phyloP scores from a whole-genome alignment of 1,140 invertebrate species.

The Drosophila nigromelanica region DNA sequence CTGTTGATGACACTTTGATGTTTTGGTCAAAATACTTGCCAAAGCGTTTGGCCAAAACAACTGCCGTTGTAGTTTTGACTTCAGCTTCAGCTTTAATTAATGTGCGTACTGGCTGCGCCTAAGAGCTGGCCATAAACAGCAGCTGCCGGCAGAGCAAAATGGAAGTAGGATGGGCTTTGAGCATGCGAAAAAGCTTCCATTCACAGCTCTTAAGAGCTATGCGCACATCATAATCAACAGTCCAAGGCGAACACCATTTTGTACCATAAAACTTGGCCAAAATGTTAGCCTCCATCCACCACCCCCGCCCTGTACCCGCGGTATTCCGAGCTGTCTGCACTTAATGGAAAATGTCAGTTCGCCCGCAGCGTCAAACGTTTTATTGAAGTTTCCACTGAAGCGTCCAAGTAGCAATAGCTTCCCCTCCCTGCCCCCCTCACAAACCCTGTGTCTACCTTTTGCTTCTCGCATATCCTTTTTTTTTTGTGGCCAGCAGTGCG shows the following conservation, averaged over 20 bases:
- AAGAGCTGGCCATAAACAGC: conserved; percentile 46
- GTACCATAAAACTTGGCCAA: conserved; percentile 46
- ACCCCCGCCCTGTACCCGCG: too few relatives aligned
- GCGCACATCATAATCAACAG: conserved; percentile 39
- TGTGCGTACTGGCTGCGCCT: conserved; percentile 24
- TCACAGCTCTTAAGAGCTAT: conserved; percentile 16
- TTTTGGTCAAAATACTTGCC: conserved; percentile 30
- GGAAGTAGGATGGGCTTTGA: neutral
- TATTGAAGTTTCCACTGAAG: conserved; percentile 75
- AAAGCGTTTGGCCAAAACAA: conserved; percentile 12
- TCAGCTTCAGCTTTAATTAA: conserved; percentile 35
- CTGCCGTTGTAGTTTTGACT: conserved; percentile 21
- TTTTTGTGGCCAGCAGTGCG: conserved; percentile 29
- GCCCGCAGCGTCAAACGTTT: conserved; percentile 78
- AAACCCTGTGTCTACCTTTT: conserved; percentile 36
- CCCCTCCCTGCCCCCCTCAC: conserved; percentile 22
- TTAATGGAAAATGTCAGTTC: conserved; percentile 82
- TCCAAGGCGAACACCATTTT: conserved; percentile 19
- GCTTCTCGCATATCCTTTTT: neutral
- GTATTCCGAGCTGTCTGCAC: conserved; percentile 64
- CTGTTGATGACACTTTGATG: conserved; percentile 74
- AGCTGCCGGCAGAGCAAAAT: neutral
- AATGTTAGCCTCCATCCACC: conserved; percentile 11
- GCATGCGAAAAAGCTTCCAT: neutral
- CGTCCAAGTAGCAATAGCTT: conserved; percentile 28